A percentile compares a stretch with the other conserved stretches of the same genome.
phyloP scores from a whole-genome alignment of 2,888 invertebrate genomes.

The Hirtodrosophila confusa region DNA sequence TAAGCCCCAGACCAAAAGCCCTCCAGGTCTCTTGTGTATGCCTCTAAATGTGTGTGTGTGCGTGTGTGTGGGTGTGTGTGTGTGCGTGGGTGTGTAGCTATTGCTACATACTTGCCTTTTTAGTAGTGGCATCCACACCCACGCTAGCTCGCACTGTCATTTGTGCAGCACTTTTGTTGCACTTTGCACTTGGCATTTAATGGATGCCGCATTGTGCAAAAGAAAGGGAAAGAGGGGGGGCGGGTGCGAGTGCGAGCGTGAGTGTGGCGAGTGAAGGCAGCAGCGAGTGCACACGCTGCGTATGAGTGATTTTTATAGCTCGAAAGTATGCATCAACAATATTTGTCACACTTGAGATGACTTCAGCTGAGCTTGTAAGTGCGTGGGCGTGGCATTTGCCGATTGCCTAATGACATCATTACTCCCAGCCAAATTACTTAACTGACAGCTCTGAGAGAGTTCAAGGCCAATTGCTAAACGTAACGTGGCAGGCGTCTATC shows the following conservation, averaged over 20 bases:
- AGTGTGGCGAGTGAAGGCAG: conserved; percentile 1
- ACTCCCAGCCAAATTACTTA: conserved; percentile 31
- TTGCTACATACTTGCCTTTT: conserved; percentile 34
- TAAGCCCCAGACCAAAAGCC: conserved; percentile 39
- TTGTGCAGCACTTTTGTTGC: conserved; percentile 62
- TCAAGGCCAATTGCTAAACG: conserved; percentile 15
- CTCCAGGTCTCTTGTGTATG: conserved; percentile 41
- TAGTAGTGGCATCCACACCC: conserved; percentile 17
- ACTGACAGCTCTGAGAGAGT: conserved; percentile 16
- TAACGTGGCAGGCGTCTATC: too few species aligned
- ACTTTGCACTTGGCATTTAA: conserved; percentile 70
- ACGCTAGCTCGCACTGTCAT: conserved; percentile 27
- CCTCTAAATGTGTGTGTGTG: not conserved
- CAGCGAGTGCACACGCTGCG: conserved; percentile 32
- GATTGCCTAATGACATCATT: conserved; percentile 58
- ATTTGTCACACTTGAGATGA: conserved; percentile 58
- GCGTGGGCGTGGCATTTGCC: conserved; percentile 30
- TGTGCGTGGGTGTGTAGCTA: conserved; percentile 8
- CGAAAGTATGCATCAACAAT: conserved; percentile 52
- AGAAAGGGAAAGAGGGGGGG: too few species aligned
- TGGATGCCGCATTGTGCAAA: conserved; percentile 50
- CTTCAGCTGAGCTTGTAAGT: conserved; percentile 34
- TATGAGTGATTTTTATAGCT: conserved; percentile 63
- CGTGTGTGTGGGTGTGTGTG: not conserved
- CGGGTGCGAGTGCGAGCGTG: too few species aligned